A percentile compares a stretch with the other conserved stretches of the same genome.
Evolutionary conservation across 1,140 invertebrate species (phyloP).

Genomic region (Trichonephila inaurata): DNA sequence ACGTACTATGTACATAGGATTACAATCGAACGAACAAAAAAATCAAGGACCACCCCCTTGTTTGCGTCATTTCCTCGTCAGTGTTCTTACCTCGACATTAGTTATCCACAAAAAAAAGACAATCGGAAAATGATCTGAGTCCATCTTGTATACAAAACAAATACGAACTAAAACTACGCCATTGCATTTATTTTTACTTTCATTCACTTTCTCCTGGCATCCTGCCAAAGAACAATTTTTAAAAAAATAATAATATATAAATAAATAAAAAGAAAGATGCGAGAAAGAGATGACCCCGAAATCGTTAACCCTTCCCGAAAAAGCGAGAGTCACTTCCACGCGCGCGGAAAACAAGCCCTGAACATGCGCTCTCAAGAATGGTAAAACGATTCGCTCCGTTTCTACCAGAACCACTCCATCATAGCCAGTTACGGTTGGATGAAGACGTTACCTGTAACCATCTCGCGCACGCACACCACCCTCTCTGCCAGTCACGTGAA

Average conservation of each 20-base stretch:
- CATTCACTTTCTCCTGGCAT: background rate
- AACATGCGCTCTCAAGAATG: background rate
- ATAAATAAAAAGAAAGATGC: background rate
- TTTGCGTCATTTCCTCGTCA: too few species aligned
- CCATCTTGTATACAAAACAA: too few species aligned
- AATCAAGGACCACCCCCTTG: too few species aligned
- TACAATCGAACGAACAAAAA: too few species aligned
- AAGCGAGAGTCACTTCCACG: background rate
- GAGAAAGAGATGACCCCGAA: constrained; percentile 13
- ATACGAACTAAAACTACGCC: background rate
- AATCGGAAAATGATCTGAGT: too few species aligned
- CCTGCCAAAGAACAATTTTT: background rate
- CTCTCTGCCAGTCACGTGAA: background rate
- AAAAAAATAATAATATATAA: too few species aligned
- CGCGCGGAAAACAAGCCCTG: background rate
- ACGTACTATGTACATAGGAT: too few species aligned
- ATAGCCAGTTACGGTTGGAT: background rate
- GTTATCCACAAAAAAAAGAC: too few species aligned
- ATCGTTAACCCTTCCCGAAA: background rate
- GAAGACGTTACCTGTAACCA: constrained; percentile 27
- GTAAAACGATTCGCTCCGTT: background rate
- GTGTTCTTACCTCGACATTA: too few species aligned
- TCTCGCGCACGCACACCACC: background rate
- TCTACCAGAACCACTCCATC: background rate
- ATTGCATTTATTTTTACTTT: background rate